phyloP scores from a whole-genome alignment of 2,113 vertebrate species.

The Dasyornis broadbenti region DNA sequence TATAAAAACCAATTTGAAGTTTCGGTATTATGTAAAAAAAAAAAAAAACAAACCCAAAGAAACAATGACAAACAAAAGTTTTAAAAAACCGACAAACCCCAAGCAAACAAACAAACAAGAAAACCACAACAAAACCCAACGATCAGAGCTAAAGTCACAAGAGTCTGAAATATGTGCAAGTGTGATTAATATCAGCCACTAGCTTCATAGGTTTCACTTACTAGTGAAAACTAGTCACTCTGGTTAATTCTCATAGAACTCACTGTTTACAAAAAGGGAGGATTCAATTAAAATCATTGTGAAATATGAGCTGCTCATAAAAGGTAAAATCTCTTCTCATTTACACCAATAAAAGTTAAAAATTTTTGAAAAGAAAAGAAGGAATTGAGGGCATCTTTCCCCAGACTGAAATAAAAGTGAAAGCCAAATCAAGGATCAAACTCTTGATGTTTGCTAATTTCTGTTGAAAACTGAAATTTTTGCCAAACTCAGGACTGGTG shows the following conservation, averaged over 20 bases:
- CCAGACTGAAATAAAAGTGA: neutral
- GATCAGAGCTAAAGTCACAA: neutral
- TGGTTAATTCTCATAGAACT: neutral
- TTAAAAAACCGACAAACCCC: fast-evolving
- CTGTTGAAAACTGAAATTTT: neutral
- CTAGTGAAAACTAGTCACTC: neutral
- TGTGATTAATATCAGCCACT: neutral
- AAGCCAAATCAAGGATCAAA: neutral
- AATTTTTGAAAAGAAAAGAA: neutral
- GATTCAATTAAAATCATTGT: neutral
- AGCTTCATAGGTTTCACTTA: neutral
- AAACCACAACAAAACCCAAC: fast-evolving
- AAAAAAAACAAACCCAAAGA: too few species aligned
- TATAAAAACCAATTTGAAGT: neutral
- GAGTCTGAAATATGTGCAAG: neutral
- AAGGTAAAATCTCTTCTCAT: neutral
- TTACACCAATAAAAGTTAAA: neutral
- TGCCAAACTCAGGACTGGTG: neutral
- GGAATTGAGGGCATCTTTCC: neutral
- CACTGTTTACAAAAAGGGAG: neutral
- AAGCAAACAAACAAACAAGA: neutral
- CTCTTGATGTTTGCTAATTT: neutral
- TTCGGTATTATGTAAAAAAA: neutral
- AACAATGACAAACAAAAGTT: neutral
- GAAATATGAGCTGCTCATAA: neutral